phyloP scores from a whole-genome alignment of 2,797 vertebrate genomes.

The Fringilla coelebs region DNA sequence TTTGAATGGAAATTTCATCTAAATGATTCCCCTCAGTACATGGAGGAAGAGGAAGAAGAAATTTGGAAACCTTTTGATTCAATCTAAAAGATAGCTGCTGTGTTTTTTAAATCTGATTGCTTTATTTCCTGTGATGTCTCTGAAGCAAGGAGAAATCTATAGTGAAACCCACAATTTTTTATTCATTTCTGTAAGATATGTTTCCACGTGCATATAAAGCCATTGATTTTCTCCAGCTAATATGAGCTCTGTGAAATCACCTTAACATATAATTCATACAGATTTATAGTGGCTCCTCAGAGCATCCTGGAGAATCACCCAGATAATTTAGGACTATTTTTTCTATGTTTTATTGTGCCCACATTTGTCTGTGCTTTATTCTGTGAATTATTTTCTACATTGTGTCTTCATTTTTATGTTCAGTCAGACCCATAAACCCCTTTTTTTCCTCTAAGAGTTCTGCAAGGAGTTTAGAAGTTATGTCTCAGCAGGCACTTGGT shows the following conservation, averaged over 20 bases:
- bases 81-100: background rate
- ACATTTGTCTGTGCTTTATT: background rate
- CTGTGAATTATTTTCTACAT: background rate
- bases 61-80: background rate
- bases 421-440: background rate
- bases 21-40: background rate
- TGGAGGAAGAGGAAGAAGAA: background rate
- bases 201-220: background rate
- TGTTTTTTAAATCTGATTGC: background rate
- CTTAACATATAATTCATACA: background rate
- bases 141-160: background rate
- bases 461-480: background rate
- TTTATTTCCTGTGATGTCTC: background rate
- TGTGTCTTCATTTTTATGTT: background rate
- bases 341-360: background rate
- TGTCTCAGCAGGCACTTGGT: background rate
- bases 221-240: background rate
- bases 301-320: background rate
- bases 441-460: background rate
- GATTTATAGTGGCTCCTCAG: background rate
- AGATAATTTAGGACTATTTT: background rate
- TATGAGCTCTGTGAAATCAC: background rate
- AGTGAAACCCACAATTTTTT: background rate
- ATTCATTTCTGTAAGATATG: background rate
- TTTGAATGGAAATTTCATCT: constrained; percentile 4